Evolutionary conservation across 2,797 vertebrate species (phyloP).

Genomic region (Vireo griseus): DNA sequence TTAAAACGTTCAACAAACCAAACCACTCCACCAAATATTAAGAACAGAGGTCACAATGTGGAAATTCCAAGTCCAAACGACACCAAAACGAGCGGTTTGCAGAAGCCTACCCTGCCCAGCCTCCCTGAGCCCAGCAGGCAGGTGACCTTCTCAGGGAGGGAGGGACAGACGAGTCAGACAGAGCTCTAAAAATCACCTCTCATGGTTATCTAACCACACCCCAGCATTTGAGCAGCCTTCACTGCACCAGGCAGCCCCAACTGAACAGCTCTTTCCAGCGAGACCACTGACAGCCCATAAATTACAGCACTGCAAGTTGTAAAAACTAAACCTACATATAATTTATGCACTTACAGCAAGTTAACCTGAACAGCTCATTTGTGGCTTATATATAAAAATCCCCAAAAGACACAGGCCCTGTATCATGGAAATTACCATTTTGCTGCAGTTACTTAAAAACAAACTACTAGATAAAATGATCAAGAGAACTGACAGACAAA

Average conservation of each 20-base stretch:
- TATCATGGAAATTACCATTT: neutral
- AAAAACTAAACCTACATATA: neutral
- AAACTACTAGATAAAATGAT: neutral
- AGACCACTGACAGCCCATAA: constrained; percentile 26
- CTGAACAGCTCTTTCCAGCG: neutral
- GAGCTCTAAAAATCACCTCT: neutral
- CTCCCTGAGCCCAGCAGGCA: neutral
- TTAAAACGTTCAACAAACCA: neutral
- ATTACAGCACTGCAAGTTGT: neutral
- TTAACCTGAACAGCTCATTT: neutral
- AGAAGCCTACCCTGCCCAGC: neutral
- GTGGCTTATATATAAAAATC: constrained; percentile 3
- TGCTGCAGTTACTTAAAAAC: neutral
- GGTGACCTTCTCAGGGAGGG: neutral
- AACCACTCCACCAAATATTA: neutral
- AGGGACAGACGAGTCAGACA: neutral
- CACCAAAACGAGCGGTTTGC: neutral
- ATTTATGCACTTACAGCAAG: neutral
- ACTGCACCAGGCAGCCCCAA: neutral
- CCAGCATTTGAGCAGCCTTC: neutral
- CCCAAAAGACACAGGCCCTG: neutral
- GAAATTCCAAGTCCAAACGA: neutral
- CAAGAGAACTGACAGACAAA: neutral
- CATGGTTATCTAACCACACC: neutral
- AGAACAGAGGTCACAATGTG: neutral